Evolutionary conservation across 2,888 invertebrate species (phyloP).

Genomic region (Drepana falcataria): DNA sequence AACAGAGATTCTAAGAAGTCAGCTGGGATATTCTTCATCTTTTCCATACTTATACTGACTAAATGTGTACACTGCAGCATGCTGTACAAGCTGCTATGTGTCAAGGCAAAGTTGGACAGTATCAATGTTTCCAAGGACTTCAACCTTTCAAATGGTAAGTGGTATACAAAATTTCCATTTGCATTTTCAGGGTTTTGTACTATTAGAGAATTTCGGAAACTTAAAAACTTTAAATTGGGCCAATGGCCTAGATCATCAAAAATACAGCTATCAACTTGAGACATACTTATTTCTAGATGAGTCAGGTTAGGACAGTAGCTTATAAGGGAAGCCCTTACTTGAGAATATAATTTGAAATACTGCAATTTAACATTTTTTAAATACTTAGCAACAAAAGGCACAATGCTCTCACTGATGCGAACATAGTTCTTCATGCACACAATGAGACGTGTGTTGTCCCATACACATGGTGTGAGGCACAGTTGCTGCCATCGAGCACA

Average conservation of each 20-base stretch:
- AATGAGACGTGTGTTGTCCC: constrained; percentile 73
- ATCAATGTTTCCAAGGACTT: constrained; percentile 65
- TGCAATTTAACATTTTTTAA: constrained; percentile 75
- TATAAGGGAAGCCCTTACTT: constrained; percentile 69
- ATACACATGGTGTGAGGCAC: constrained; percentile 69
- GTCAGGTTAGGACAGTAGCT: constrained; percentile 74
- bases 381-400: constrained; percentile 74
- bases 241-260: constrained; percentile 72
- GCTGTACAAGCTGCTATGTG: constrained; percentile 65
- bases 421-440: constrained; percentile 77
- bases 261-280: constrained; percentile 74
- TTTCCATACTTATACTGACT: constrained; percentile 74
- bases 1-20: constrained; percentile 70
- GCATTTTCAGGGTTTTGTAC: constrained; percentile 65
- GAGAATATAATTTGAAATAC: constrained; percentile 76
- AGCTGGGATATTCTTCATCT: constrained; percentile 75
- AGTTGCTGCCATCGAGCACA: constrained; percentile 72
- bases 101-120: constrained; percentile 72
- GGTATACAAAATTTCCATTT: constrained; percentile 71
- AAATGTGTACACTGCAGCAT: constrained; percentile 70
- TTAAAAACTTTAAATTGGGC: constrained; percentile 72
- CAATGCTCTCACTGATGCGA: constrained; percentile 70
- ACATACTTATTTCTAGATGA: constrained; percentile 76
- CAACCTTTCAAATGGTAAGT: constrained; percentile 70
- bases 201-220: constrained; percentile 74